These are phyloP conservation scores for Sphaerophoria taeniata DNA, from an alignment of 2,888 invertebrate genomes.

Conservation along the genomic window DNA sequence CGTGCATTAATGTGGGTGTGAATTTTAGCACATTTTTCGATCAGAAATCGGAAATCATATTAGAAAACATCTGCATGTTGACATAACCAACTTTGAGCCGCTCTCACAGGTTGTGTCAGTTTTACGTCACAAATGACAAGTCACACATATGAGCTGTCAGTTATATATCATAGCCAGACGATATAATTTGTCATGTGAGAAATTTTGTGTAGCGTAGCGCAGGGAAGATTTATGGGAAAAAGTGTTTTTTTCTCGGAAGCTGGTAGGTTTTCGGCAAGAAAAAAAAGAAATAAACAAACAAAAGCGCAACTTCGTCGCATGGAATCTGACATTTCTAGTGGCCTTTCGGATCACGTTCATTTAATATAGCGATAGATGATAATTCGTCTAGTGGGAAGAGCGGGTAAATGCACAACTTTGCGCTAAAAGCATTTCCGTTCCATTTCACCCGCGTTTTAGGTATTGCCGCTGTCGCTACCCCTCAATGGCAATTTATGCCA, in stretches of 20 bases:
- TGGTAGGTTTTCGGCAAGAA: slow-evolving; percentile 33
- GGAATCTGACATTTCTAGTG: slow-evolving; percentile 53
- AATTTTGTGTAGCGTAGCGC: slow-evolving; percentile 17
- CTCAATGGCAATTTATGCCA: not conserved
- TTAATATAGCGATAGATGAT: slow-evolving; percentile 15
- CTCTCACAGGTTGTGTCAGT: slow-evolving; percentile 11
- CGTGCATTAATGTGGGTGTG: slow-evolving; percentile 52
- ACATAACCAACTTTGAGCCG: slow-evolving; percentile 24
- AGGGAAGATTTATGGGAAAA: slow-evolving; percentile 60
- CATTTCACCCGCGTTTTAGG: slow-evolving; percentile 45
- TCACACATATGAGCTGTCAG: slow-evolving; percentile 43
- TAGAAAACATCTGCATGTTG: slow-evolving; percentile 63
- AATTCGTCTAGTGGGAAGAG: not conserved
- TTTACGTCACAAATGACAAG: slow-evolving; percentile 24
- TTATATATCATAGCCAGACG: slow-evolving; percentile 13
- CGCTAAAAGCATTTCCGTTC: slow-evolving; percentile 59
- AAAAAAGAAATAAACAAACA: slow-evolving; percentile 37
- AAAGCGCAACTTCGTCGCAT: slow-evolving; percentile 35
- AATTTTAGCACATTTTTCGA: slow-evolving; percentile 72
- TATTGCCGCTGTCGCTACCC: slow-evolving; percentile 1
- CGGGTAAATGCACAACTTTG: slow-evolving; percentile 37
- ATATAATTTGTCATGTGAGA: slow-evolving; percentile 70
- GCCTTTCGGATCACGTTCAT: slow-evolving; percentile 20
- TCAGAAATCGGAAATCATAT: slow-evolving; percentile 56
- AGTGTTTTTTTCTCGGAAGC: slow-evolving; percentile 32